These are phyloP conservation scores for Temnothorax unifasciatus DNA, from an alignment of 2,888 invertebrate genomes.

Conservation along the genomic window DNA sequence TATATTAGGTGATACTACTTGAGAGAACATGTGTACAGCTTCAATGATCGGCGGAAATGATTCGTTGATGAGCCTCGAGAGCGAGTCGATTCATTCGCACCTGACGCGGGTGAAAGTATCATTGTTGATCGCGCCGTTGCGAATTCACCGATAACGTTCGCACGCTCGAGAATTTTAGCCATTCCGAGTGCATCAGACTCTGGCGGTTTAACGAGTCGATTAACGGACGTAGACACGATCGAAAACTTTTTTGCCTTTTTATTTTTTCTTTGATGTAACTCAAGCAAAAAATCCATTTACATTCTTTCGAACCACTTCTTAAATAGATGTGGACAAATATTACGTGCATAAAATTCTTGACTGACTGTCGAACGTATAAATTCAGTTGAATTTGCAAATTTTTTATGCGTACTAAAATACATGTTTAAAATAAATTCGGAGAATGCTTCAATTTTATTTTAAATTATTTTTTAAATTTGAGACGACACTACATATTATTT, in stretches of 20 bases:
- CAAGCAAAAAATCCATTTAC: background rate
- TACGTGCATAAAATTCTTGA: background rate
- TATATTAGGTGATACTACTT: slow-evolving; percentile 3
- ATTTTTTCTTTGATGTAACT: background rate
- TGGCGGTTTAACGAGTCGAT: slow-evolving; percentile 39
- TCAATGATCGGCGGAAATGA: slow-evolving; percentile 42
- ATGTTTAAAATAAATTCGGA: background rate
- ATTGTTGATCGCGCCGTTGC: slow-evolving; percentile 37
- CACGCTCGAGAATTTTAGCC: slow-evolving; percentile 38
- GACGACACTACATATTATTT: background rate
- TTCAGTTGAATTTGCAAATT: background rate
- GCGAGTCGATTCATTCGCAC: slow-evolving; percentile 60
- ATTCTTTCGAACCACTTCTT: background rate
- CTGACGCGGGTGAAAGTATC: slow-evolving; percentile 75
- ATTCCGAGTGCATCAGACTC: slow-evolving; percentile 31
- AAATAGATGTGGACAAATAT: slow-evolving; percentile 21
- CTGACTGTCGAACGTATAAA: background rate
- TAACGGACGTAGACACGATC: slow-evolving; percentile 4
- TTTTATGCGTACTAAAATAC: slow-evolving; percentile 2
- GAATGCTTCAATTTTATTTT: background rate
- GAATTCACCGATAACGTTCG: slow-evolving; percentile 57
- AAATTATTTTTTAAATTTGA: background rate
- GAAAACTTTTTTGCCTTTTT: background rate
- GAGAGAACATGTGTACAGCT: background rate
- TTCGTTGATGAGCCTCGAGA: slow-evolving; percentile 53